Evolutionary conservation across 2,797 vertebrate genomes (phyloP).

Genomic region (Rhinatrema bivittatum): DNA sequence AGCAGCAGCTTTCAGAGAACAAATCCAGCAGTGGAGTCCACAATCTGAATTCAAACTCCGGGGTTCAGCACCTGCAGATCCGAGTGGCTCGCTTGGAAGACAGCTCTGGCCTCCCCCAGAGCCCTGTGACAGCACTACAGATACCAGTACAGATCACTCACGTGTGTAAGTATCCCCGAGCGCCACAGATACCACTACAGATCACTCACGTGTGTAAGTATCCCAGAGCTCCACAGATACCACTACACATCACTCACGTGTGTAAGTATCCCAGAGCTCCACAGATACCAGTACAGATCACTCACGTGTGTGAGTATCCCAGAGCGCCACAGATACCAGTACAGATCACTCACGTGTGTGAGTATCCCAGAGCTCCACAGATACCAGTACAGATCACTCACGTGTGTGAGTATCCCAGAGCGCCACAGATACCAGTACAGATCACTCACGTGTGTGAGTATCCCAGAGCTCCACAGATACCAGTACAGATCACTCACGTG

Average conservation of each 20-base stretch:
- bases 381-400: too few relatives aligned
- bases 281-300: constrained; percentile 93
- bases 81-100: constrained; percentile 83
- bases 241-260: constrained; percentile 93
- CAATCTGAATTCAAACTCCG: constrained; percentile 54
- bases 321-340: too few relatives aligned
- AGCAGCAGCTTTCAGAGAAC: constrained; percentile 56
- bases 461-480: too few relatives aligned
- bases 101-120: constrained; percentile 51
- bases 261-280: constrained; percentile 83
- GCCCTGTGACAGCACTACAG: constrained; percentile 80
- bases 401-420: too few relatives aligned
- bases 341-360: too few relatives aligned
- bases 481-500: too few relatives aligned
- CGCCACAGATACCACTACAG: constrained; percentile 93
- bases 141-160: constrained; percentile 96
- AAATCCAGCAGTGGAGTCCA: constrained; percentile 60
- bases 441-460: too few relatives aligned
- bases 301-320: too few relatives aligned
- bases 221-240: constrained; percentile 87
- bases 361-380: too few relatives aligned
- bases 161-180: constrained; percentile 81
- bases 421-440: too few relatives aligned
- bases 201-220: constrained; percentile 92
- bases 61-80: constrained; percentile 75